Conservation (phyloP, 2,113 vertebrate genomes). For the Megaptera novaeangliae region DNA sequence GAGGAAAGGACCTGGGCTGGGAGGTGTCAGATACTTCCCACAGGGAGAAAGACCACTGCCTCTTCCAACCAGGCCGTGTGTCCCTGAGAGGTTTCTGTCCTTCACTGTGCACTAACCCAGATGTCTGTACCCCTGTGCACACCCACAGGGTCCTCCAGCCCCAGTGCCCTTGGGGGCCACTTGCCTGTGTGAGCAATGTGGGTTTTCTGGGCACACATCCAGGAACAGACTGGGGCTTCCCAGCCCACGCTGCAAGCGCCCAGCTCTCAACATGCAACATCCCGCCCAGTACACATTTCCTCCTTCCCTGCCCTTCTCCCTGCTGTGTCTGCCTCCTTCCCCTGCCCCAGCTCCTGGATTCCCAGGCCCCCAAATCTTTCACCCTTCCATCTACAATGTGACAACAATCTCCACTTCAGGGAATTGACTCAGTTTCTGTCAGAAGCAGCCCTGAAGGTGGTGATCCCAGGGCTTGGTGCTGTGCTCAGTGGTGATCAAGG, state of each 20-base stretch:
- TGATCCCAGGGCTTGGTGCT: neutral
- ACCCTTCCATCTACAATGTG: neutral
- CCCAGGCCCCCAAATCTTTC: neutral
- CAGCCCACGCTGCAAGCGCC: rapidly evolving
- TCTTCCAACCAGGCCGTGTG: rapidly evolving
- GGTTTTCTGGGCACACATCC: neutral
- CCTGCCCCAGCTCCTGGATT: neutral
- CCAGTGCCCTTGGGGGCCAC: neutral
- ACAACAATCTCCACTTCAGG: neutral
- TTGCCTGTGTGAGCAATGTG: neutral
- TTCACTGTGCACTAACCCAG: neutral
- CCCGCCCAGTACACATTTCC: neutral
- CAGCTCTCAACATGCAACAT: neutral
- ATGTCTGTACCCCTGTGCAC: neutral
- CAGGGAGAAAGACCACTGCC: neutral
- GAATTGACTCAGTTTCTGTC: neutral
- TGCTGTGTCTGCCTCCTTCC: neutral
- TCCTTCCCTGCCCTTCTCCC: neutral
- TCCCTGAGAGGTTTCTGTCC: neutral
- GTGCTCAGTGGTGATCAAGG: neutral
- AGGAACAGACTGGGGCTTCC: neutral
- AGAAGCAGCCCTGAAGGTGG: neutral
- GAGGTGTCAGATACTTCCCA: too few relatives aligned
- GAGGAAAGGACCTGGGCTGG: too few relatives aligned
- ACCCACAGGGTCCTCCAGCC: neutral